Percentiles rank a stretch among this genome's conserved stretches.
Conservation (phyloP, 2,797 vertebrate species). For the Halcyon badia region DNA sequence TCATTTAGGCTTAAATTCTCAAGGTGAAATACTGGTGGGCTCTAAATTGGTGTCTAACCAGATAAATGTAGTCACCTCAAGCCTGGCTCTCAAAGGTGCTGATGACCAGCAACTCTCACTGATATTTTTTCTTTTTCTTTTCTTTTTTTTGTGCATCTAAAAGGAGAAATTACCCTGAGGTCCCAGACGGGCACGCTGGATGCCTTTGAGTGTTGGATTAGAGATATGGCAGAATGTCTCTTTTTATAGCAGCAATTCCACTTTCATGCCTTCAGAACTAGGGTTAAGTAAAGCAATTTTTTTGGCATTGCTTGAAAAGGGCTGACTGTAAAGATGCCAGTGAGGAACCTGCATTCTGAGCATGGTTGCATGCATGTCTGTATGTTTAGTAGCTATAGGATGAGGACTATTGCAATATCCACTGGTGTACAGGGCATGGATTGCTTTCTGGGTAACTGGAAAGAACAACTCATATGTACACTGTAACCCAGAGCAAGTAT, state of each 20-base stretch:
- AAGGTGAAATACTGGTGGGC: background rate
- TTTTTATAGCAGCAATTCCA: background rate
- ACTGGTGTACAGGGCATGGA: fast-evolving
- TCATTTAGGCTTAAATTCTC: background rate
- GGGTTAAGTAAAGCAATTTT: background rate
- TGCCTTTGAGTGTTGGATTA: background rate
- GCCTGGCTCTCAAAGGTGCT: background rate
- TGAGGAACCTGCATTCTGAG: background rate
- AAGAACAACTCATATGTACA: background rate
- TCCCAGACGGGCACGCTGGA: fast-evolving
- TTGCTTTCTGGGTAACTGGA: background rate
- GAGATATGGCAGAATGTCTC: background rate
- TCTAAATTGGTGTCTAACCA: background rate
- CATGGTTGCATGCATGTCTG: background rate
- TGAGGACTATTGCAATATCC: background rate
- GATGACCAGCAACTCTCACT: background rate
- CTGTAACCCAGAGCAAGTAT: background rate
- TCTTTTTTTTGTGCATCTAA: background rate
- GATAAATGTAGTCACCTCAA: background rate
- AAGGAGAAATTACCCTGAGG: background rate
- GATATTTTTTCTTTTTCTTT: too few relatives aligned
- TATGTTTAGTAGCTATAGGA: background rate
- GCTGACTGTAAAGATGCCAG: background rate
- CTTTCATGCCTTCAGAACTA: background rate
- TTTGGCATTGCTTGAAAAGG: background rate